Evolutionary conservation across 2,113 vertebrate genomes (phyloP).

Genomic region (Gopherus flavomarginatus): DNA sequence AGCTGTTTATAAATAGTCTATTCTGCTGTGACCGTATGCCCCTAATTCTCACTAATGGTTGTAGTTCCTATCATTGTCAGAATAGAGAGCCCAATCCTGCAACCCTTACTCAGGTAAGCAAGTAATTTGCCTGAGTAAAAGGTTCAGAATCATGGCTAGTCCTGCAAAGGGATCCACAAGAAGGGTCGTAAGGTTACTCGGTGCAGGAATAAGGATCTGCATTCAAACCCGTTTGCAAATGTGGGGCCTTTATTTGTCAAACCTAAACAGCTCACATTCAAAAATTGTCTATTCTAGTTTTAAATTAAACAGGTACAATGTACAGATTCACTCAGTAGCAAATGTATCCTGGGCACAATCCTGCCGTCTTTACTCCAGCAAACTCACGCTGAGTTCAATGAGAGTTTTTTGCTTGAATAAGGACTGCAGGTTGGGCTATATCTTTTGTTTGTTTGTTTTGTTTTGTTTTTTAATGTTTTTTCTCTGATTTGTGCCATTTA

Average conservation of each 20-base stretch:
- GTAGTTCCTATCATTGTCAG: not conserved
- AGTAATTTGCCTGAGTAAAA: not conserved
- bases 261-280: not conserved
- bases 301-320: not conserved
- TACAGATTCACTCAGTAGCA: not conserved
- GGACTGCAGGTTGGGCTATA: fast-evolving
- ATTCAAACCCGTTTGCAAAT: not conserved
- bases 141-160: not conserved
- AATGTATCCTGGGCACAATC: not conserved
- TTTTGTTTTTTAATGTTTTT: not conserved
- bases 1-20: not conserved
- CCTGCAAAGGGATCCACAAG: not conserved
- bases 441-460: not conserved
- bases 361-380: not conserved
- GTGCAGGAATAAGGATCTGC: not conserved
- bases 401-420: not conserved
- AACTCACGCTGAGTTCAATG: not conserved
- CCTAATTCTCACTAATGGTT: not conserved
- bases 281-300: not conserved
- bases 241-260: not conserved
- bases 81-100: not conserved
- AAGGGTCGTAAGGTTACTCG: not conserved
- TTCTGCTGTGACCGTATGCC: not conserved
- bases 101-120: not conserved
- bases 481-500: conserved; percentile 25